Percentiles rank a stretch among this genome's conserved stretches.
Conservation (phyloP, 1,140 invertebrate species). For the Apis dorsata region DNA sequence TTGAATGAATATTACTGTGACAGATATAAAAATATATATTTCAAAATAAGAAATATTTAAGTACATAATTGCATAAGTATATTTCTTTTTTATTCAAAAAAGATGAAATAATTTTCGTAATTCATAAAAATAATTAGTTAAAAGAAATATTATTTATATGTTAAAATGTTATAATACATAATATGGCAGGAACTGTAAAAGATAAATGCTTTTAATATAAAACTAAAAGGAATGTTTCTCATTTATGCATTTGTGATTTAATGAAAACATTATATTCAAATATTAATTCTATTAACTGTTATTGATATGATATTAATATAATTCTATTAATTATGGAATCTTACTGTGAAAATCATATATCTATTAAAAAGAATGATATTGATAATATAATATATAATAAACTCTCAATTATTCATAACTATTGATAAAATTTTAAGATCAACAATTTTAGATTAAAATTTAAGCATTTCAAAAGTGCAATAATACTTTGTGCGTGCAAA, state of each 20-base stretch:
- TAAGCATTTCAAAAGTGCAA: slow-evolving; percentile 27
- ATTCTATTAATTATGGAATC: neutral
- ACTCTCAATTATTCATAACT: neutral
- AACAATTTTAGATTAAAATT: neutral
- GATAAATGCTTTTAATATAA: neutral
- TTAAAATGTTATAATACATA: slow-evolving; percentile 27
- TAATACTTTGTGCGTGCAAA: slow-evolving; percentile 22
- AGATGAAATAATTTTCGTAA: neutral
- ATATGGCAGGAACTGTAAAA: slow-evolving; percentile 13
- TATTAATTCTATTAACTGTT: neutral
- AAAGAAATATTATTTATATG: neutral
- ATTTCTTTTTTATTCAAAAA: neutral
- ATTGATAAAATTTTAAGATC: slow-evolving; percentile 6
- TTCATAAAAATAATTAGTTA: slow-evolving; percentile 3
- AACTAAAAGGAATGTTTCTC: neutral
- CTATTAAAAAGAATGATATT: slow-evolving; percentile 21
- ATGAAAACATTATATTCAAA: neutral
- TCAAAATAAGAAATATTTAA: slow-evolving; percentile 1
- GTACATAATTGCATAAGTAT: neutral
- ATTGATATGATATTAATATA: neutral
- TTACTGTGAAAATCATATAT: slow-evolving; percentile 20
- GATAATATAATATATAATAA: neutral
- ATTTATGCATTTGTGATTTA: neutral
- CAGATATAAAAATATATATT: neutral
- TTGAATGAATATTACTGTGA: neutral